Base-by-base conservation (phyloP, 1,140 invertebrate genomes). In the Ceratosolen solmsi region DNA sequence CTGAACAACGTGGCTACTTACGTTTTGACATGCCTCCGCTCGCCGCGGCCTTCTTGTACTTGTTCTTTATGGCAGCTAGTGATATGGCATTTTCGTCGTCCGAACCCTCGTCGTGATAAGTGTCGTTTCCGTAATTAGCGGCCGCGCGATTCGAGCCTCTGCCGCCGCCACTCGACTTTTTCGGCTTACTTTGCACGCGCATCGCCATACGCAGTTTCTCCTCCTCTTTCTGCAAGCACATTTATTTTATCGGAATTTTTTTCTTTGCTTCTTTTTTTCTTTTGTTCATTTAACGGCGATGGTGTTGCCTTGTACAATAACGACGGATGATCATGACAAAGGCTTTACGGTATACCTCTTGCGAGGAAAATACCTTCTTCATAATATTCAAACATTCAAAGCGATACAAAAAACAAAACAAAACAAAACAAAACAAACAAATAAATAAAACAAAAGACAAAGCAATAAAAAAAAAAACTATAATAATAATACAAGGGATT, bases 61-160 rank as follows among this genome's bases (percentile, higher is more conserved):
- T 96, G 91, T 97, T 98, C 91, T 99, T 99, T 86, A 99, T 99
- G 49, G 97, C 97, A 82, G 96, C 94, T 2, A 99, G 91, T 11
- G 97, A 98, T 86, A 99, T 97, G 20, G 94, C 96, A 82, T 96
- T 96, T 87, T 98, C 97, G 86, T 98, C 96, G 79, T 98, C 97
- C 17, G 96, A 97, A 75, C 96, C 97, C 84, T 97, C 96, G 79
- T 97, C 96, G 80, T 96, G 94, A 75, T 92, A 90, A 17, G 89
- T 84, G 82, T 93, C 91, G 79, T 87, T 86, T 46, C 92, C 88
- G 82, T 92, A 92, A 17, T 90, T 89, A 89, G 93, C 89, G 84
- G 94, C 93, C 91, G 95, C 87, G 87, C 92, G 93, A 84, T 89
- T 92, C 63, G 93, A 91, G 54, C 93, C 94, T 87, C 93, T 92